phyloP scores from a whole-genome alignment of 1,140 invertebrate genomes.

The Drosophila ficusphila region DNA sequence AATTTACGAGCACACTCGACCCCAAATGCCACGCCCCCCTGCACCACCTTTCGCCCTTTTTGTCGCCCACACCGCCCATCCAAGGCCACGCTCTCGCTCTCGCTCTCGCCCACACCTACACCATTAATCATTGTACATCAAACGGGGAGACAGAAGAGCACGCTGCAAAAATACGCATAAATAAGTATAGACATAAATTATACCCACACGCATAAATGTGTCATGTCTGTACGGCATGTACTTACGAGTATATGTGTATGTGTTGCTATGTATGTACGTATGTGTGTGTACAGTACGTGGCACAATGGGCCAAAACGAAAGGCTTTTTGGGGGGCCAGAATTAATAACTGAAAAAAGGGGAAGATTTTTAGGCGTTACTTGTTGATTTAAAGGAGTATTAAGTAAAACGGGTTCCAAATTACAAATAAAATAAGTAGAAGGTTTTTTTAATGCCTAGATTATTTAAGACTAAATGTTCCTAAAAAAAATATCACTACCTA shows the following conservation, averaged over 20 bases:
- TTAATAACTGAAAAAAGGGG: not conserved
- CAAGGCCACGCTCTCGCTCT: not conserved
- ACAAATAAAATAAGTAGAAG: too few relatives aligned
- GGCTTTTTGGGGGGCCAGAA: not conserved
- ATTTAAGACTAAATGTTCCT: too few relatives aligned
- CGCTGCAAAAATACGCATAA: constrained; percentile 36
- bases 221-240: not conserved
- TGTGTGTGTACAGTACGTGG: not conserved
- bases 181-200: constrained; percentile 48
- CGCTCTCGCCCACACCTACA: not conserved
- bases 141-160: not conserved
- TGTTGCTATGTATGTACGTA: too few relatives aligned
- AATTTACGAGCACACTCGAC: not conserved
- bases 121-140: constrained; percentile 43
- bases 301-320: not conserved
- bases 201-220: constrained; percentile 14
- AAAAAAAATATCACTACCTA: too few relatives aligned
- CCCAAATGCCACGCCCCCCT: too few relatives aligned
- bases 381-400: too few relatives aligned
- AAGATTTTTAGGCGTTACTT: too few relatives aligned
- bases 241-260: not conserved
- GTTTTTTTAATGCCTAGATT: too few relatives aligned
- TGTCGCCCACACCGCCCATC: not conserved
- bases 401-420: too few relatives aligned
- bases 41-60: too few relatives aligned